phyloP scores from a whole-genome alignment of 2,888 invertebrate species.

The Caenorhabditis afra region DNA sequence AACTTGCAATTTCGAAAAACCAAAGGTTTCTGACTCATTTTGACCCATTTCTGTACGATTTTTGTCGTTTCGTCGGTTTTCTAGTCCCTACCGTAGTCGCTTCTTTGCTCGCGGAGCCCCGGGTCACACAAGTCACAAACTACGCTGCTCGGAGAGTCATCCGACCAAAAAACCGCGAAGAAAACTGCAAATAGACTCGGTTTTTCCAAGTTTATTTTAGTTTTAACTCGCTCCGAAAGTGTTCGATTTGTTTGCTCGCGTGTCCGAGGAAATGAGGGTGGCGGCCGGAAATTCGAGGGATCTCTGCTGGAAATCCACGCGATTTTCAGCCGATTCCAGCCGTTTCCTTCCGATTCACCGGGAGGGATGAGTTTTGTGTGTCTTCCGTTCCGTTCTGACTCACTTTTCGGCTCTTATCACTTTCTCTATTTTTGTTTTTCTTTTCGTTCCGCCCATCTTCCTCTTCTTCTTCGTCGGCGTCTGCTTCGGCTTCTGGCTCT shows the following conservation, averaged over 20 bases:
- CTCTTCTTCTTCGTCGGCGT: conserved; percentile 7
- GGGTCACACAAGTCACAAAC: conserved; percentile 51
- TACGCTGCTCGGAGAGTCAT: conserved; percentile 4
- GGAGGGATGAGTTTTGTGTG: too few species aligned
- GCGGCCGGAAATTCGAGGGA: conserved; percentile 11
- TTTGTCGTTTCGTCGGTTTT: neutral
- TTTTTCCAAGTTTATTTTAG: conserved; percentile 53
- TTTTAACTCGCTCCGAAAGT: conserved; percentile 32
- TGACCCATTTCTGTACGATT: neutral
- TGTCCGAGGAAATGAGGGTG: conserved; percentile 26
- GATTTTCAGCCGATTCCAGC: conserved; percentile 1
- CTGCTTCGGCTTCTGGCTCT: too few species aligned
- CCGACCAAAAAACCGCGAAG: conserved; percentile 10
- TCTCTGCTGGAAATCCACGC: conserved; percentile 22
- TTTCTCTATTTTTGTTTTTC: neutral
- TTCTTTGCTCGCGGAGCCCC: neutral
- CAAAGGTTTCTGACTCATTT: neutral
- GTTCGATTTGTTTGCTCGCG: conserved; percentile 43
- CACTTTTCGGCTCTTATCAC: conserved; percentile 14
- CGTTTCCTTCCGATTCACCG: too few species aligned
- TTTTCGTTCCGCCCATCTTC: conserved; percentile 19
- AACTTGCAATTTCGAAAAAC: too few species aligned
- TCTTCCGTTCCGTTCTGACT: conserved; percentile 25
- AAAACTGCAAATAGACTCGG: conserved; percentile 45
- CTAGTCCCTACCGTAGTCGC: too few species aligned